Conservation (phyloP, 1,140 invertebrate species). For the Psix sp. region DNA sequence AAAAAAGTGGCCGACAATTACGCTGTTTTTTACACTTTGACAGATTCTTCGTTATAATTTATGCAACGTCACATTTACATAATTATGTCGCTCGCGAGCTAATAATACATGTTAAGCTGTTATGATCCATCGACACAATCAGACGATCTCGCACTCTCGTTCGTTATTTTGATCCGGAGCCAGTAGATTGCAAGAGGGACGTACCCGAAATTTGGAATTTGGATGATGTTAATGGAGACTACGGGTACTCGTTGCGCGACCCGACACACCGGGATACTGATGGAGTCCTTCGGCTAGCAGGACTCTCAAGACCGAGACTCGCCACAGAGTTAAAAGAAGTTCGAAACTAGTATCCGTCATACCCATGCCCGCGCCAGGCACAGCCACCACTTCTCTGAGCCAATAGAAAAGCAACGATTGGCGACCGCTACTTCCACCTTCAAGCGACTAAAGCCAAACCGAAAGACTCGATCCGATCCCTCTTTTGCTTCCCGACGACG, state of each 20-base stretch:
- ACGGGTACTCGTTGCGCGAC: constrained; percentile 58
- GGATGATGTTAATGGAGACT: constrained; percentile 34
- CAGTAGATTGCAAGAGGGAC: not conserved
- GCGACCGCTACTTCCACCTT: constrained; percentile 40
- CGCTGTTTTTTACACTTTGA: too few species aligned
- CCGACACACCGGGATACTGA: constrained; percentile 64
- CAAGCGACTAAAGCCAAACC: constrained; percentile 33
- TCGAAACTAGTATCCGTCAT: constrained; percentile 78
- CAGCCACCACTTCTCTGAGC: constrained; percentile 53
- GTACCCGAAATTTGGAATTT: constrained; percentile 32
- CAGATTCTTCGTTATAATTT: too few species aligned
- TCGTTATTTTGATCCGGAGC: not conserved
- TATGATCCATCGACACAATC: too few species aligned
- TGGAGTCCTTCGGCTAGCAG: constrained; percentile 58
- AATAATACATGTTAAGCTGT: too few species aligned
- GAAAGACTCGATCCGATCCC: constrained; percentile 24
- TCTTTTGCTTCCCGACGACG: constrained; percentile 6
- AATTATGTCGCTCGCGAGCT: too few species aligned
- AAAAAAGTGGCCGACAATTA: too few species aligned
- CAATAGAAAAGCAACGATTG: constrained; percentile 53
- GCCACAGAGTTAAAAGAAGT: constrained; percentile 77
- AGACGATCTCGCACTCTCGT: too few species aligned
- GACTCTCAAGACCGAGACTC: constrained; percentile 67
- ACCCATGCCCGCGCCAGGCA: constrained; percentile 72
- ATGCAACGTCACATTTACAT: too few species aligned